Base-by-base conservation (phyloP, 2,113 vertebrate species). In the Microtus pennsylvanicus region DNA sequence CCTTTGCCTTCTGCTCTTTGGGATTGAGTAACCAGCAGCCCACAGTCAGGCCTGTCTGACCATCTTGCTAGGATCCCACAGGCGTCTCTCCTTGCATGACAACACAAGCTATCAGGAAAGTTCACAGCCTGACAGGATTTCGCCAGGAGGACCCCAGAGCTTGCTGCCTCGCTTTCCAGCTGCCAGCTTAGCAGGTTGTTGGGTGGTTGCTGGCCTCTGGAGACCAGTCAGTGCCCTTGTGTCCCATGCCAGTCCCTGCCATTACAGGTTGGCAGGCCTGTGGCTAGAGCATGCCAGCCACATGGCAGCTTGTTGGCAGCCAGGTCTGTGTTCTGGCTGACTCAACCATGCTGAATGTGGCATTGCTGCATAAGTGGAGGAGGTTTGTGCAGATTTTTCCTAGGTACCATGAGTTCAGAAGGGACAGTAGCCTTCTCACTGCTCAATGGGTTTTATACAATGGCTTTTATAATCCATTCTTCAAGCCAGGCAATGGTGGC, bases 221-320 rank as follows among this genome's bases (percentile, higher is more conserved):
- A 96, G 90, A 22, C 87, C 38, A 87, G 92, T 89, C 0, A 16
- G 76, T 92, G 33, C 88, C 86, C 90, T 92, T 86, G 67, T 92
- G 72, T 90, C 86, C 9, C n/a, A 90, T 90, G 72, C 90, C 96
- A 90, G 94, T 80, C 86, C 69, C 77, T 87, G 52, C 30, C 77
- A 93, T 96, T 97, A 96, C 26, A 89, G 67, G 61, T 82, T 98
- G 97, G 95, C 96, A 94, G 67, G 91, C 72, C 47, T 26, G 4
- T 82, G 61, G 42, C 35, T 28, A 4, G n/a, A 89, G 90, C 1
- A 7, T 96, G 96, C 96, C 97, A 96, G 94, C 72, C 26, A 0
- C 17, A 1, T 0, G 7, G 81, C 92, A 95, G 88, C 92, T 94
- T 96, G 90, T 94, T 96, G 96, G 94, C 2, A 3, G 67, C 92